Evolutionary conservation across 1,140 invertebrate genomes (phyloP), one percentile per base, ranked within the genome.

Genomic region (Wasmannia auropunctata): DNA sequence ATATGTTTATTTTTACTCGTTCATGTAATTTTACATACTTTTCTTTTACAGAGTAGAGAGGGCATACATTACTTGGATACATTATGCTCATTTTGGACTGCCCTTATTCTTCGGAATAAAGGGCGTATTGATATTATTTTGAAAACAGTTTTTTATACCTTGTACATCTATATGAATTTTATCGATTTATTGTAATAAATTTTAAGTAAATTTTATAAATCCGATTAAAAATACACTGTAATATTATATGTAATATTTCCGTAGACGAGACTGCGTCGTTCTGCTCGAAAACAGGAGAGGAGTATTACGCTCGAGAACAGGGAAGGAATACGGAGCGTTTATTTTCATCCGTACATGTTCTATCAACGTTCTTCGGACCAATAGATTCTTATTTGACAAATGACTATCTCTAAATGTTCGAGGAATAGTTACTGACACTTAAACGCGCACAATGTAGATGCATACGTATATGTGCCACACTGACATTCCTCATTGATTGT

Each of bases 401-500:
- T n/a, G n/a, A 80, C 19, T 67, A 79, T 49, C 37, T 40, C 28
- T 77, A 43, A 77, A 62, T 16, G 37, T 60, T 60, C 16, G 51
- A 76, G 14, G 34, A 43, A 69, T 69, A 80, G 43, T 69, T 79
- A 79, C 31, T 43, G 54, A 60, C 14, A 58, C 19, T 80, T 80
- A 37, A 80, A 58, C 43, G 62, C 76, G 62, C 76, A 79, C 76
- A 79, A 79, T 51, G 76, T 79, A 79, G 31, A 79, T 37, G 60
- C n/a, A 51, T 79, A 79, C 62, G 43, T 63, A 70, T 65, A 85
- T 28, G 60, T 43, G 54, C 16, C 49, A 77, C 49, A 72, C 19
- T 63, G 69, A 67, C 75, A 84, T 91, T 91, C 89, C 89, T 91
- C 89, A 88, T 91, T 90, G 86, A 88, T 91, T 75, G 83, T 49